These are phyloP conservation scores for Glyptemys insculpta DNA, from an alignment of 2,797 vertebrate species.

Conservation along the genomic window DNA sequence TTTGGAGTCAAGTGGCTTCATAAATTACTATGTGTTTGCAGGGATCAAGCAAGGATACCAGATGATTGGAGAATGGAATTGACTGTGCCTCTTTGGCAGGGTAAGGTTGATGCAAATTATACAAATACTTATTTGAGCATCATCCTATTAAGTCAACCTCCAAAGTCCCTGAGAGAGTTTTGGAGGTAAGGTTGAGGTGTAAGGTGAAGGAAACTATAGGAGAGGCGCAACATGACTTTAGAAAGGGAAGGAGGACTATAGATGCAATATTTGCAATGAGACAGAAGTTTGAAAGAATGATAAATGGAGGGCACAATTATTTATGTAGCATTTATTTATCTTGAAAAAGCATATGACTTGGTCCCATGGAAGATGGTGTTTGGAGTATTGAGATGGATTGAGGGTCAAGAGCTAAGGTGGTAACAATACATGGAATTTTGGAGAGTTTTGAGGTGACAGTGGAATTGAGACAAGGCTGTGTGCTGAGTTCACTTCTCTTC, in stretches of 20 bases:
- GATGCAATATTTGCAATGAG: background rate
- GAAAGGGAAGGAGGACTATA: background rate
- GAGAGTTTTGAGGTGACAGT: no score
- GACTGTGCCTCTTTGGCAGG: background rate
- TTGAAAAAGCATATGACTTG: background rate
- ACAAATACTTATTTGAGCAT: background rate
- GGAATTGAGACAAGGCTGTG: background rate
- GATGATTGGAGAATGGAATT: background rate
- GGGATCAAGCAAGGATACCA: background rate
- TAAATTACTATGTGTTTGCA: background rate
- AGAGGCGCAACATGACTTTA: background rate
- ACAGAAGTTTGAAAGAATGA: background rate
- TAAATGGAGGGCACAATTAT: background rate
- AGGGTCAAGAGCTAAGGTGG: background rate
- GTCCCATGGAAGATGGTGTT: background rate
- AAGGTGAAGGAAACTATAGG: background rate
- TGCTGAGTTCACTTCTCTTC: background rate
- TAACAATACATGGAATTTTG: background rate
- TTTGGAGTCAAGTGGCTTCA: background rate
- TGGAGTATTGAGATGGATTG: background rate
- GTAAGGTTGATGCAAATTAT: background rate
- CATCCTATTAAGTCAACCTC: background rate
- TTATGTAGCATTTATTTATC: background rate
- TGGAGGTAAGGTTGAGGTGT: background rate
- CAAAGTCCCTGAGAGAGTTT: background rate